Conservation (phyloP, 2,888 invertebrate genomes). For the Hemicrepidius hirtus region DNA sequence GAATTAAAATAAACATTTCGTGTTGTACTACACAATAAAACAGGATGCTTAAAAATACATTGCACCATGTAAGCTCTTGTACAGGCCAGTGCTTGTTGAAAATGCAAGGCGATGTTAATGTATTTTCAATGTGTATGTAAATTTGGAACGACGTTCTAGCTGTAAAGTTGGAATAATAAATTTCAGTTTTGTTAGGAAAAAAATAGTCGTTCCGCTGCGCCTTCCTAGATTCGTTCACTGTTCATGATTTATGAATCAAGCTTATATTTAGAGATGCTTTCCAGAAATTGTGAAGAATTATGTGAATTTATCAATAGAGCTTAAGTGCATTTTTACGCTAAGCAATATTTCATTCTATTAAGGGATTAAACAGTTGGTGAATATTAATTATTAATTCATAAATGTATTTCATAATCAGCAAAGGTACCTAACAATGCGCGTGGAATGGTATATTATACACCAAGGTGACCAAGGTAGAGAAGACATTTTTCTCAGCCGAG, state of each 20-base stretch:
- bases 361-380: not conserved
- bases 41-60: not conserved
- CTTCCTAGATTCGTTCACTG: slow-evolving; percentile 20
- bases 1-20: slow-evolving; percentile 18
- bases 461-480: too few relatives aligned
- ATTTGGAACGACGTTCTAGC: slow-evolving; percentile 30
- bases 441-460: too few relatives aligned
- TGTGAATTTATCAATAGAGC: too few relatives aligned
- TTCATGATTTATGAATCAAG: slow-evolving; percentile 34
- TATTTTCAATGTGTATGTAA: slow-evolving; percentile 43
- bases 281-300: not conserved
- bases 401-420: too few relatives aligned
- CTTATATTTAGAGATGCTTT: slow-evolving; percentile 28
- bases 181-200: slow-evolving; percentile 42
- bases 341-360: too few relatives aligned
- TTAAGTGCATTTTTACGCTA: too few relatives aligned
- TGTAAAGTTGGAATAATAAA: slow-evolving; percentile 44
- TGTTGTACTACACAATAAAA: not conserved
- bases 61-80: not conserved
- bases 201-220: slow-evolving; percentile 14
- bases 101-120: slow-evolving; percentile 35
- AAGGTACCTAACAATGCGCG: too few relatives aligned
- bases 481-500: too few relatives aligned
- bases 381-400: not conserved
- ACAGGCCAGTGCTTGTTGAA: slow-evolving; percentile 2